These are phyloP conservation scores for Leptopilina syphax DNA, from an alignment of 2,888 invertebrate genomes.

Conservation along the genomic window DNA sequence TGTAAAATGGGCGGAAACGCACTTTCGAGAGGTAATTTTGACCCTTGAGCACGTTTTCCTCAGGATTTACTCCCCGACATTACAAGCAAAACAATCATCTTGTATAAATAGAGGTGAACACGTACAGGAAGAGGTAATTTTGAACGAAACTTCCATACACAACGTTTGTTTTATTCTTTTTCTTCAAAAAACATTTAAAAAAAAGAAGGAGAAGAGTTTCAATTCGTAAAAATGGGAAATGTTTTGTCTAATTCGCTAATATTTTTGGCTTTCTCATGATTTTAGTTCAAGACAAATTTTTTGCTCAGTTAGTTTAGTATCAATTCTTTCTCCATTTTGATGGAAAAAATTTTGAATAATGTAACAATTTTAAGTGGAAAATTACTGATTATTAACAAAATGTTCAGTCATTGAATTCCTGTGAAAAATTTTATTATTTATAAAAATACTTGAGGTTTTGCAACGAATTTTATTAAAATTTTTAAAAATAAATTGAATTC, in stretches of 20 bases:
- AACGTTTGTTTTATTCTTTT: neutral
- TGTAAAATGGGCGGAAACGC: conserved; percentile 29
- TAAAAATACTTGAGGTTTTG: no score
- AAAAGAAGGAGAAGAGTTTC: neutral
- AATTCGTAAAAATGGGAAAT: neutral
- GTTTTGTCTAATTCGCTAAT: neutral
- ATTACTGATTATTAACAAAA: no score
- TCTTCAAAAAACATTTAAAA: neutral
- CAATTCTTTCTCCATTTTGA: no score
- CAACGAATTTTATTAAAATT: no score
- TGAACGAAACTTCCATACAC: neutral
- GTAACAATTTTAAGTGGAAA: no score
- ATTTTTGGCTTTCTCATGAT: no score
- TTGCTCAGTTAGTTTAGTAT: no score
- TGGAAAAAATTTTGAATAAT: no score
- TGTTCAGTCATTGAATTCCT: no score
- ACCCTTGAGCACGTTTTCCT: conserved; percentile 38
- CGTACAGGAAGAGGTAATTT: conserved; percentile 36
- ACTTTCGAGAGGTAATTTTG: conserved; percentile 31
- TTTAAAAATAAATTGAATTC: no score
- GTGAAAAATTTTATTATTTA: no score
- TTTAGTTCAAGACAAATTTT: no score
- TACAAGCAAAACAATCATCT: conserved; percentile 38
- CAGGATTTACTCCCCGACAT: conserved; percentile 33
- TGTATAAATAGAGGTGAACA: conserved; percentile 32